These are phyloP conservation scores for Lasioglossum figueresi DNA, from an alignment of 2,888 invertebrate species.

Conservation along the genomic window DNA sequence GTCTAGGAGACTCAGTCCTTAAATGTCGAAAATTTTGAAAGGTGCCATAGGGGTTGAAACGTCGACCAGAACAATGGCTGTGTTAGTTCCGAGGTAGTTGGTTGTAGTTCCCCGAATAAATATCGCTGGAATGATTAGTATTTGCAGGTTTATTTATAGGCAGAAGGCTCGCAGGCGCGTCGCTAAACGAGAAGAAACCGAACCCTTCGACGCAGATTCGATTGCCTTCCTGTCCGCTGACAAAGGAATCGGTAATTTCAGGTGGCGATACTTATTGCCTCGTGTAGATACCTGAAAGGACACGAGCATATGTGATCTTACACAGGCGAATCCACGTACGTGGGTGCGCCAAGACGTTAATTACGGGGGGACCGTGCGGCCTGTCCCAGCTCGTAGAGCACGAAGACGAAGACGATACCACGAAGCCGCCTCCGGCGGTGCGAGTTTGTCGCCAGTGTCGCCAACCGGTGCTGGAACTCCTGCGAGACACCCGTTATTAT, in stretches of 20 bases:
- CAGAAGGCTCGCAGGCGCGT: background rate
- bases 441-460: slow-evolving; percentile 73
- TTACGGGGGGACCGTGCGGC: slow-evolving; percentile 73
- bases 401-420: slow-evolving; percentile 72
- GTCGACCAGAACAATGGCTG: background rate
- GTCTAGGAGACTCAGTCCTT: too few relatives aligned
- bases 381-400: slow-evolving; percentile 71
- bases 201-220: slow-evolving; percentile 6
- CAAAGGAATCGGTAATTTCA: slow-evolving; percentile 60
- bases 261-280: slow-evolving; percentile 56
- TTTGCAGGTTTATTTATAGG: slow-evolving; percentile 12
- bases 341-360: slow-evolving; percentile 74
- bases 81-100: background rate
- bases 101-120: slow-evolving; percentile 1
- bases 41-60: background rate
- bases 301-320: slow-evolving; percentile 47
- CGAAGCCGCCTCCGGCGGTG: slow-evolving; percentile 73
- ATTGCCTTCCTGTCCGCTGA: slow-evolving; percentile 19
- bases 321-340: slow-evolving; percentile 57
- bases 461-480: slow-evolving; percentile 48
- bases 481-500: slow-evolving; percentile 72
- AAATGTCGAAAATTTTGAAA: too few relatives aligned
- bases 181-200: slow-evolving; percentile 16
- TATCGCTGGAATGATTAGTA: background rate
- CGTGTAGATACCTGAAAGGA: slow-evolving; percentile 53